Conservation (phyloP, 2,888 invertebrate genomes). For the Macrostomum cliftonense region DNA sequence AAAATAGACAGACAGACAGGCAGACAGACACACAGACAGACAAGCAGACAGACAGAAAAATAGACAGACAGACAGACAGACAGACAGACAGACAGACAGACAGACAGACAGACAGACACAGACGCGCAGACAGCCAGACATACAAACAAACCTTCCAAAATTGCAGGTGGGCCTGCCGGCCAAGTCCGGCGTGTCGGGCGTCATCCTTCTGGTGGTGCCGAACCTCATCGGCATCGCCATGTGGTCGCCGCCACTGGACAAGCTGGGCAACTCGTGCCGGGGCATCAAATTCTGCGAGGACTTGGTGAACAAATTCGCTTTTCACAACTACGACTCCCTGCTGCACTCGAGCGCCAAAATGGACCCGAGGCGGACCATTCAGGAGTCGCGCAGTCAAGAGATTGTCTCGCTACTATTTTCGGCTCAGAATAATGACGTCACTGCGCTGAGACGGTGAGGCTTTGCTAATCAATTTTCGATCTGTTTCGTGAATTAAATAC, state of each 20-base stretch:
- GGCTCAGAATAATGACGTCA: constrained; percentile 78
- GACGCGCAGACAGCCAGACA: too few relatives aligned
- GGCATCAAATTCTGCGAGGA: constrained; percentile 44
- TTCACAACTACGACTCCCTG: constrained; percentile 87
- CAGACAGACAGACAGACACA: too few relatives aligned
- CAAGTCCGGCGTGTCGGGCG: constrained; percentile 48
- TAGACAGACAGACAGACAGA: too few relatives aligned
- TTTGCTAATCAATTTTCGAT: too few relatives aligned
- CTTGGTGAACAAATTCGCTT: constrained; percentile 71
- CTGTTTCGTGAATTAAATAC: too few relatives aligned
- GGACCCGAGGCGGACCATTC: constrained; percentile 72
- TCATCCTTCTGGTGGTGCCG: constrained; percentile 18
- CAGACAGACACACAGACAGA: too few relatives aligned
- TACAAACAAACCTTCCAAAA: background rate
- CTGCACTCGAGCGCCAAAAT: constrained; percentile 70
- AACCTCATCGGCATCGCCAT: constrained; percentile 19
- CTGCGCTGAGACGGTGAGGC: constrained; percentile 63
- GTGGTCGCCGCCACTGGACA: constrained; percentile 19
- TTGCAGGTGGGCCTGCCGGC: constrained; percentile 57
- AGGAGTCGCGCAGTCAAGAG: constrained; percentile 70
- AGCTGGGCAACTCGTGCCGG: constrained; percentile 15
- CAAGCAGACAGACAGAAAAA: too few relatives aligned
- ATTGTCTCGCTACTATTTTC: constrained; percentile 82
- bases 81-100: too few relatives aligned
- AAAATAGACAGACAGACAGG: too few relatives aligned